Evolutionary conservation across 2,113 vertebrate species (phyloP), one percentile per base, ranked within the genome.

Genomic region (Shinisaurus crocodilurus): DNA sequence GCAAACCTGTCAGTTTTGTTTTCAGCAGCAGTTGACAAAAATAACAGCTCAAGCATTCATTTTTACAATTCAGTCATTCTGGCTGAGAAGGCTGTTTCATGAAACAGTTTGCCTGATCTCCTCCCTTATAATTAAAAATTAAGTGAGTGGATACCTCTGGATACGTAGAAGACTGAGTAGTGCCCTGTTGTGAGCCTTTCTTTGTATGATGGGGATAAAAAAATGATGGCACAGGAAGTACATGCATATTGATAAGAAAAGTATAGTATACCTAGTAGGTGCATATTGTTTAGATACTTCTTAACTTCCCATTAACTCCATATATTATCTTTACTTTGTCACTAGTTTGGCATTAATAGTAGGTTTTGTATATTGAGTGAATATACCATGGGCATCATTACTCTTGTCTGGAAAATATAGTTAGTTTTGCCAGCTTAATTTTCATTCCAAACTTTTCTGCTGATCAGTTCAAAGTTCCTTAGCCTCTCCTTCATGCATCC

Each of bases 1-100:
- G 20, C 86, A 32, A 91, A 91, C 93, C 70, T 96, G 93, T 83
- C 90, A 84, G 50, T 86, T 96, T 69, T 89, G 90, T 89, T 92
- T 75, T 95, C 94, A 95, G 90, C 93, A 87, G 18, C 63, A 67
- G 23, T 85, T 89, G 80, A 75, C 75, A 1, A 92, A 43, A 90
- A 83, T 95, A 95, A 94, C 95, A 84, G 92, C 50, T 93, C 81
- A 32, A 34, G 69, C 84, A 67, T 90, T 93, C 54, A 81, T 29
- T 94, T 77, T 90, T 77, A 79, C 2, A 3, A 79, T 63, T 63
- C 60, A 63, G 57, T 63, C 20, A 45, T 69, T 91, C 93, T 15
- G 91, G 48, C 85, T 91, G 63, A 94, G 84, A 93, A 76, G 40
- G 45, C 76, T 94, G 86, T 89, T 96, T 91, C 87, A 60, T 27